Base-by-base conservation (phyloP, 2,888 invertebrate species). In the Pediacus dermestoides region DNA sequence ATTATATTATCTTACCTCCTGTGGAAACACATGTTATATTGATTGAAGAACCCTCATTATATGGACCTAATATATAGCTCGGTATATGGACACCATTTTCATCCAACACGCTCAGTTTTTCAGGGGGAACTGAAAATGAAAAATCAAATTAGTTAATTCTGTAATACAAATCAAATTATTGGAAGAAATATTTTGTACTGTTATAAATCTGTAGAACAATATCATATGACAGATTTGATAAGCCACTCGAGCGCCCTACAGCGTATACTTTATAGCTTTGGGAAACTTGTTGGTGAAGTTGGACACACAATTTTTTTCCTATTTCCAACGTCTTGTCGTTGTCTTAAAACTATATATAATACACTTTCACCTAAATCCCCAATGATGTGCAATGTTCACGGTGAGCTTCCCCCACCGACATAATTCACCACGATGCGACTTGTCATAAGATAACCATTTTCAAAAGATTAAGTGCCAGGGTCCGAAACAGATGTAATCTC, bases 21-120 rank as follows among this genome's bases (percentile, higher is more conserved):
- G 82, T 82, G 44, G 86, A 85, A 53, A 88, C 86, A 70, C 91
- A 91, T 53, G 85, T 84, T 49, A 91, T 82, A 63, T 85, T 82
- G 44, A 90, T 77, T 18, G 82, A 80, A 40, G 85, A 80, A 30
- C 89, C 90, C 66, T 90, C 85, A 67, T 82, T 87, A 73, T 88
- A 91, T 6, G 90, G 89, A 4, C 90, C 89, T 46, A 89, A 78
- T 47, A 80, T 81, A 57, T 86, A 82, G 61, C 82, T 78, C 27
- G 81, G 81, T 57, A 88, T 83, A 60, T 84, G 79, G 25, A 77
- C 76, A 27, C 88, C 87, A 58, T 81, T 83, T 60, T 85, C 84
- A 64, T 88, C 83, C 59, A 88, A 74, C 54, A 90, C 84, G 66
- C 83, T 84, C 52, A 90, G 72, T 53, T 82, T 81, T 61, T 85